Evolutionary conservation across 2,888 invertebrate species (phyloP).

Genomic region (Lissonota sp.): DNA sequence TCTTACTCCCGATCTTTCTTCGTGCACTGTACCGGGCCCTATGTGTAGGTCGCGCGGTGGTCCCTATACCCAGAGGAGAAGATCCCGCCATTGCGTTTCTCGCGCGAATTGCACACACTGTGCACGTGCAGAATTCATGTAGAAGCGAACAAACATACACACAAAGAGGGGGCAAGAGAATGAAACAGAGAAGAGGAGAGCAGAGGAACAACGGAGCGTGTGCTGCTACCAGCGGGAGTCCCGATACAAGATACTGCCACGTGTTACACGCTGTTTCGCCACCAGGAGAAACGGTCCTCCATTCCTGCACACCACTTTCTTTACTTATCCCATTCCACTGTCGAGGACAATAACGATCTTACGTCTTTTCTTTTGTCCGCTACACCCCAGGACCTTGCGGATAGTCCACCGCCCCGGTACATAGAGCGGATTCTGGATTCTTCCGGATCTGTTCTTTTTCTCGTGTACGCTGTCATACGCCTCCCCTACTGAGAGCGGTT

Average conservation of each 20-base stretch:
- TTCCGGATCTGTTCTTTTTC: constrained; percentile 33
- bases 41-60: constrained; percentile 56
- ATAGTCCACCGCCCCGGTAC: constrained; percentile 25
- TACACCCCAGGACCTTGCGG: constrained; percentile 33
- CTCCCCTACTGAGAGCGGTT: constrained; percentile 5
- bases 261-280: constrained; percentile 84
- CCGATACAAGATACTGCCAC: constrained; percentile 84
- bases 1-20: constrained; percentile 59
- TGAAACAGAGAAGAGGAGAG: constrained; percentile 68
- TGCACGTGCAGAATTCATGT: constrained; percentile 45
- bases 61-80: constrained; percentile 48
- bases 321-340: constrained; percentile 21
- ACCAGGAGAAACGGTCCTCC: constrained; percentile 80
- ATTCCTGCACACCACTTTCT: constrained; percentile 69
- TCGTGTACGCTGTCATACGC: background rate
- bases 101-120: constrained; percentile 53
- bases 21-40: constrained; percentile 32
- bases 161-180: constrained; percentile 65
- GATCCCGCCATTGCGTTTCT: constrained; percentile 54
- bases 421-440: constrained; percentile 47
- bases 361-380: constrained; percentile 66
- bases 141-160: background rate
- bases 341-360: constrained; percentile 68
- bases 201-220: constrained; percentile 71
- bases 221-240: constrained; percentile 80